These are phyloP conservation scores for Eledone cirrhosa DNA, from an alignment of 2,888 invertebrate genomes.

Conservation along the genomic window DNA sequence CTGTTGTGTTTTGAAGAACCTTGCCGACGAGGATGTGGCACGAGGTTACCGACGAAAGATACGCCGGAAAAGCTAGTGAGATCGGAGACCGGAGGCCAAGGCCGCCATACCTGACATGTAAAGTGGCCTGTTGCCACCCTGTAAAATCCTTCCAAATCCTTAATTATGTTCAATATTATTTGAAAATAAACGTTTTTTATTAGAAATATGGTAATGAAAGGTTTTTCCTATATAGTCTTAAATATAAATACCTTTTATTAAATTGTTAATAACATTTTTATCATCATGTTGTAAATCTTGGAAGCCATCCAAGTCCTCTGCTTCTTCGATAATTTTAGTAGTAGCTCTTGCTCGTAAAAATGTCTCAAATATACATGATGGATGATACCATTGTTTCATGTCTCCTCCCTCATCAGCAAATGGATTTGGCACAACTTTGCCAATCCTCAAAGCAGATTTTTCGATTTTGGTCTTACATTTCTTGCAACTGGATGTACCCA, in stretches of 20 bases:
- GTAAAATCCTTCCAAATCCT: too few species aligned
- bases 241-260: slow-evolving; percentile 72
- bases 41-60: too few species aligned
- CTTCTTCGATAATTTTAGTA: slow-evolving; percentile 82
- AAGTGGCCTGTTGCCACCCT: too few species aligned
- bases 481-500: slow-evolving; percentile 83
- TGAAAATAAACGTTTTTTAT: too few species aligned
- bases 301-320: slow-evolving; percentile 84
- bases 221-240: too few species aligned
- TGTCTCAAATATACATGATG: slow-evolving; percentile 81
- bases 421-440: slow-evolving; percentile 81
- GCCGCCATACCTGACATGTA: too few species aligned
- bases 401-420: slow-evolving; percentile 77
- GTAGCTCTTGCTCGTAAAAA: slow-evolving; percentile 81
- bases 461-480: slow-evolving; percentile 84
- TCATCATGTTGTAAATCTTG: slow-evolving; percentile 75
- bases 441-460: slow-evolving; percentile 78
- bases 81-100: too few species aligned
- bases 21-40: too few species aligned
- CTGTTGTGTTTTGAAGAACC: too few species aligned
- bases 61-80: too few species aligned
- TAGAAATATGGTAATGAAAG: too few species aligned
- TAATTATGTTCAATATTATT: too few species aligned
- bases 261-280: slow-evolving; percentile 74
- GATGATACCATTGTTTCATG: slow-evolving; percentile 86